phyloP scores from a whole-genome alignment of 2,113 vertebrate species.

The Sinosuthora webbiana region DNA sequence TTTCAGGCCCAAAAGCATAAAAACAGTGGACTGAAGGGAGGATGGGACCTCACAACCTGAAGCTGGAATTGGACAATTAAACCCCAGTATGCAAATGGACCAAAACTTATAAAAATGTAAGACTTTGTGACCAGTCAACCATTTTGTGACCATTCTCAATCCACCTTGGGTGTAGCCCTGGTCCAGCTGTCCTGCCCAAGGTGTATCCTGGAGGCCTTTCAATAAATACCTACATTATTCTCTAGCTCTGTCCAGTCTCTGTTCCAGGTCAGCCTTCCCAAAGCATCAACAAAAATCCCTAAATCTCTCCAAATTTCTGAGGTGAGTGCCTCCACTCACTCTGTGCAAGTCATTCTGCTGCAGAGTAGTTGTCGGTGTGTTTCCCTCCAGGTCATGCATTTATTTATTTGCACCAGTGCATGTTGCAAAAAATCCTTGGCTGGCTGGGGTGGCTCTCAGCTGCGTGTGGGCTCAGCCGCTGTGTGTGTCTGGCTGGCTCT shows the following conservation, averaged over 20 bases:
- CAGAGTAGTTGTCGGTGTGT: rapidly evolving
- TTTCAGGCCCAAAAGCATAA: not conserved
- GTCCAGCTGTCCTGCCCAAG: not conserved
- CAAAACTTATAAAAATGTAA: not conserved
- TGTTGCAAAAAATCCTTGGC: not conserved
- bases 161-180: not conserved
- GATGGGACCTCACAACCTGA: not conserved
- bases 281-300: not conserved
- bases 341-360: not conserved
- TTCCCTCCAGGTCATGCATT: not conserved
- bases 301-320: not conserved
- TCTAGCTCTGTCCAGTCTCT: not conserved
- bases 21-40: not conserved
- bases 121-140: rapidly evolving
- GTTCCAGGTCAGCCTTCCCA: not conserved
- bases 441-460: not conserved
- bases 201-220: not conserved
- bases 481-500: not conserved
- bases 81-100: not conserved
- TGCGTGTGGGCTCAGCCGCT: not conserved
- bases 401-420: not conserved
- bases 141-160: not conserved
- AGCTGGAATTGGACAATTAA: not conserved
- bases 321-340: rapidly evolving
- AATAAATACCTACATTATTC: not conserved